These are phyloP conservation scores for Sebastiscus albofasciatus DNA, from an alignment of 2,797 vertebrate species.

Conservation along the genomic window DNA sequence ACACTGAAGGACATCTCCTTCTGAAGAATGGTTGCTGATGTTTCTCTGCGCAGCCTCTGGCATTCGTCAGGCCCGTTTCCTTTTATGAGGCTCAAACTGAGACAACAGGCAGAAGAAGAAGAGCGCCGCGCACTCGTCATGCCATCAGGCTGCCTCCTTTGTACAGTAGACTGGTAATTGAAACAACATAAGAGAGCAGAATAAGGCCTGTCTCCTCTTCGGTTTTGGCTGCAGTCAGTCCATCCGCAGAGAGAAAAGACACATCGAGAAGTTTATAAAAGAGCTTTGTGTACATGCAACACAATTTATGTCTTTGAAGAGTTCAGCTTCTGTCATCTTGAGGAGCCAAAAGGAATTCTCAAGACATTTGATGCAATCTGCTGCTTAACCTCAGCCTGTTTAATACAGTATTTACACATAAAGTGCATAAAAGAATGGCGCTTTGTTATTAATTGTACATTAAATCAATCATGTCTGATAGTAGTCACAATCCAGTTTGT, in stretches of 20 bases:
- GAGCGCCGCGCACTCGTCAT: constrained; percentile 67
- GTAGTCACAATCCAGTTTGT: constrained; percentile 53
- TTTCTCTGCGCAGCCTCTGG: constrained; percentile 78
- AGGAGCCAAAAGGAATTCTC: constrained; percentile 37
- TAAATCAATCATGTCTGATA: constrained; percentile 41
- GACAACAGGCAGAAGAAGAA: constrained; percentile 72
- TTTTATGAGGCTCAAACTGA: constrained; percentile 84
- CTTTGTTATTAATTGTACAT: constrained; percentile 28
- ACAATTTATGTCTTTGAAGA: constrained; percentile 71
- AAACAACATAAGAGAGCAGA: constrained; percentile 74
- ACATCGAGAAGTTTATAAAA: constrained; percentile 70
- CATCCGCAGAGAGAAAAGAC: constrained; percentile 55
- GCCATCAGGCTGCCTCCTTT: constrained; percentile 77
- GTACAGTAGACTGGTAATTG: constrained; percentile 73
- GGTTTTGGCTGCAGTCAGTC: constrained; percentile 69
- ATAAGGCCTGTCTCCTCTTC: constrained; percentile 71
- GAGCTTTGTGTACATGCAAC: constrained; percentile 68
- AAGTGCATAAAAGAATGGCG: not conserved
- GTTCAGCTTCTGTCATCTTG: constrained; percentile 60
- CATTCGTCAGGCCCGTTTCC: constrained; percentile 81
- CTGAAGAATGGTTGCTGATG: constrained; percentile 72
- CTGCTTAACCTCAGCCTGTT: constrained; percentile 14
- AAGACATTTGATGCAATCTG: constrained; percentile 3
- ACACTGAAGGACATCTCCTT: constrained; percentile 81
- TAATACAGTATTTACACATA: constrained; percentile 7